Percentiles rank a stretch among this genome's conserved stretches.
These are phyloP conservation scores for Forbesichthys papilliferus DNA, from an alignment of 2,113 vertebrate genomes.

Conservation along the genomic window DNA sequence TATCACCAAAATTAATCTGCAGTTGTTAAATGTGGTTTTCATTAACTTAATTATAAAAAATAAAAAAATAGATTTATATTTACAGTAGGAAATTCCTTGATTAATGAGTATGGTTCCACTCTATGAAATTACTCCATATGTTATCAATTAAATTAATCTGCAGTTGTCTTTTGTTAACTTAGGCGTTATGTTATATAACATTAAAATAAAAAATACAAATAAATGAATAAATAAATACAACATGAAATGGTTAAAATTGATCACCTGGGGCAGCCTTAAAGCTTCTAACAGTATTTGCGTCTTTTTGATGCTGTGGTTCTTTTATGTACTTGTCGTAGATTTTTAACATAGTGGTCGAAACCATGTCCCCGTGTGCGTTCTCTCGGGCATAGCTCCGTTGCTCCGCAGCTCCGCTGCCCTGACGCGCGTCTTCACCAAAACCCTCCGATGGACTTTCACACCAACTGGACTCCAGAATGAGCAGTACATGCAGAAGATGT, in stretches of 20 bases:
- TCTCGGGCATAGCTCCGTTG: constrained; percentile 43
- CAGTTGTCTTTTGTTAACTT: too few species aligned
- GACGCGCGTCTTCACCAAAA: constrained; percentile 22
- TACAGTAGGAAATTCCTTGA: too few species aligned
- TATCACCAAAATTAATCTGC: too few species aligned
- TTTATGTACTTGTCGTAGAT: constrained; percentile 87
- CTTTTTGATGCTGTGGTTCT: constrained; percentile 73
- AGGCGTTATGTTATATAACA: too few species aligned
- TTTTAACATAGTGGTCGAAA: constrained; percentile 85
- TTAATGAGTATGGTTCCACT: too few species aligned
- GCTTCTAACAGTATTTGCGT: constrained; percentile 90
- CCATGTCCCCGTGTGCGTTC: constrained; percentile 75
- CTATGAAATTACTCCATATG: too few species aligned
- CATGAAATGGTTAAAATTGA: constrained; percentile 32
- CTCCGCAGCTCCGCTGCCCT: constrained; percentile 26
- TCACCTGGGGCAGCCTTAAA: constrained; percentile 85
- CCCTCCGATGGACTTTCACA: constrained; percentile 27
- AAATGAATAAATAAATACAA: too few species aligned
- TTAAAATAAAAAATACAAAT: too few species aligned
- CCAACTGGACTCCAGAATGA: constrained; percentile 45
- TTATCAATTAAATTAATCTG: too few species aligned
- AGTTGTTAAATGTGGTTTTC: too few species aligned
- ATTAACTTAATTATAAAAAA: too few species aligned
- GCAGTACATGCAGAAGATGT: constrained; percentile 41
- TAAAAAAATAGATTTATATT: too few species aligned